Evolutionary conservation across 2,113 vertebrate genomes (phyloP).

Genomic region (Megalops atlanticus): DNA sequence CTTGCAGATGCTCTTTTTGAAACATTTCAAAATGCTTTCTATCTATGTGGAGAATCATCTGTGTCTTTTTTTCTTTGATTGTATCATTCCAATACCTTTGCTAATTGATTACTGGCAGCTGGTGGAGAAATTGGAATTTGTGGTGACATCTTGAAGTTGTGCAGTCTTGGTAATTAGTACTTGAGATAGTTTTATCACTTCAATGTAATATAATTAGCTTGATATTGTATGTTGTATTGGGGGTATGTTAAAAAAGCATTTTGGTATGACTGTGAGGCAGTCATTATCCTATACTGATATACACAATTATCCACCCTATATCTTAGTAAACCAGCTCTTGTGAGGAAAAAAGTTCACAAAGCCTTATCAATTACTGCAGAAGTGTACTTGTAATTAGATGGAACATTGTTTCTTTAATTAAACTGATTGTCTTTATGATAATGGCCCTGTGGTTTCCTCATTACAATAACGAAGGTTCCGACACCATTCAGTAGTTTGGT

Average conservation of each 20-base stretch:
- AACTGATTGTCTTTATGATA: background rate
- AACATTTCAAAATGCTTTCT: background rate
- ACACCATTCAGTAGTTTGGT: background rate
- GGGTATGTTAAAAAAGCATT: background rate
- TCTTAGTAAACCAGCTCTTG: background rate
- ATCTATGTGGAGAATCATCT: background rate
- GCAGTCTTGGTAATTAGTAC: background rate
- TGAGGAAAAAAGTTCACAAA: conserved; percentile 13
- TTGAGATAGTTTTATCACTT: background rate
- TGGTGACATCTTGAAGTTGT: background rate
- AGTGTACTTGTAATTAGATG: conserved; percentile 19
- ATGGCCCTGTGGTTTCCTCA: background rate
- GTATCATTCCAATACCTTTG: conserved; percentile 4
- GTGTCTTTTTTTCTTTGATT: conserved; percentile 13
- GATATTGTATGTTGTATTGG: background rate
- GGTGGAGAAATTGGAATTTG: background rate
- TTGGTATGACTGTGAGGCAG: background rate
- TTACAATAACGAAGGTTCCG: background rate
- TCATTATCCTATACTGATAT: background rate
- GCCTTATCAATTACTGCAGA: conserved; percentile 11
- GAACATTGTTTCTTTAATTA: conserved; percentile 10
- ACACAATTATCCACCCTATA: background rate
- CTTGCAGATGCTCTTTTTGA: background rate
- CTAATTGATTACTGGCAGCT: background rate
- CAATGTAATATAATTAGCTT: background rate